Conservation (phyloP, 2,113 vertebrate species). For the Ptychochromis oligacanthus region DNA sequence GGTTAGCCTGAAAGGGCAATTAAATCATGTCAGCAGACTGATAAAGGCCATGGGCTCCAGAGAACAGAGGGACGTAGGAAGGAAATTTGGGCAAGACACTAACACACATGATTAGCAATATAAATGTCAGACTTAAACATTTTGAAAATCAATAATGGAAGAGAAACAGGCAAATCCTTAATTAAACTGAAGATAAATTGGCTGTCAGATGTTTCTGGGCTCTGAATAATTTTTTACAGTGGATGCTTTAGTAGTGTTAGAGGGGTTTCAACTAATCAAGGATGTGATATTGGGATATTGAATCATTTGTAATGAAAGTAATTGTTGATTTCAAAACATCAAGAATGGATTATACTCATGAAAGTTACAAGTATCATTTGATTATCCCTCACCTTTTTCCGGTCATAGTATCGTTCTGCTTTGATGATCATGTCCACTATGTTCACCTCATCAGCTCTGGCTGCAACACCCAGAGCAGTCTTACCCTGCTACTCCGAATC, state of each 20-base stretch:
- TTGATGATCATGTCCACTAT: constrained; percentile 95
- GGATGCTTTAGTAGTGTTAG: constrained; percentile 40
- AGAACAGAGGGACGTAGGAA: constrained; percentile 14
- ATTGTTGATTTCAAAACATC: constrained; percentile 44
- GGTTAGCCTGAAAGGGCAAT: constrained; percentile 80
- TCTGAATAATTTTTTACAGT: constrained; percentile 12
- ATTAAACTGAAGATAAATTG: constrained; percentile 58
- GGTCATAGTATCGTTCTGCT: constrained; percentile 86
- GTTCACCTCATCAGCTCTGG: constrained; percentile 84
- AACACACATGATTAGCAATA: constrained; percentile 41
- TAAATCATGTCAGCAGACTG: constrained; percentile 69
- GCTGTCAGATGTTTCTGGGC: constrained; percentile 27
- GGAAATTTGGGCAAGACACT: constrained; percentile 43
- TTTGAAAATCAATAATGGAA: constrained; percentile 33
- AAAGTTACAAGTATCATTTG: constrained; percentile 1
- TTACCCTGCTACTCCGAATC: constrained; percentile 83
- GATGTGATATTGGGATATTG: constrained; percentile 23
- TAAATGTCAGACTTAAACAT: constrained; percentile 44
- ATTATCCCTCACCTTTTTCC: constrained; percentile 79
- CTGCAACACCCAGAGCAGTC: constrained; percentile 85
- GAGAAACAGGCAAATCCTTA: constrained; percentile 9
- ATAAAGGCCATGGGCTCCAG: constrained; percentile 67
- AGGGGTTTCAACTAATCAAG: constrained; percentile 25
- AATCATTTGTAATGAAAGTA: constrained; percentile 48
- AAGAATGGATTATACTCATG: background rate